Evolutionary conservation across 2,113 vertebrate species (phyloP), one percentile per base, ranked within the genome.

Genomic region (Scytalopus superciliaris): DNA sequence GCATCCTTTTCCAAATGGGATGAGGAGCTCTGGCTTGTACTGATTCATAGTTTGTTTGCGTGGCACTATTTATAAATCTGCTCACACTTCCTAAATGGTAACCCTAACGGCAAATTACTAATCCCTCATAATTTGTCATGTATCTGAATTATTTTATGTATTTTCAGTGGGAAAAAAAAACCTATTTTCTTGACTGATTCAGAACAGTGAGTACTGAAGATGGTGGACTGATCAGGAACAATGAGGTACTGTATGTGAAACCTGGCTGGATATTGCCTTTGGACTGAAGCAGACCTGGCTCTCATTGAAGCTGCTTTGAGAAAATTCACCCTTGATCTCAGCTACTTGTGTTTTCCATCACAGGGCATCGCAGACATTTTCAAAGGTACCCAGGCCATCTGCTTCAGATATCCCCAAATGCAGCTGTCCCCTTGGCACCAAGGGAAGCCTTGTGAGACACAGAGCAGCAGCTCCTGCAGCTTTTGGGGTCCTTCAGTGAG

Each of bases 381-480:
- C 14, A 23, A 70, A 66, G 49, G 15, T 76, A 39, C 40, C 49
- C 53, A 9, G 18, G 12, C 53, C 79, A 28, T 72, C 3, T 2
- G 75, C 59, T 62, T 52, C 50, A 49, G 63, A 35, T 13, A 21
- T 25, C 30, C 7, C 63, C 1, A 2, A 64, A 53, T 0, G 17
- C n/a, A n/a, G 22, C 39, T 2, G 0, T 64, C n/a, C 27, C 12
- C 19, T 1, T 1, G 39, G 37, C 27, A 35, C 44, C 2, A 7
- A 44, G 33, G 42, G 35, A 83, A 33, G 52, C 19, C 23, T 19
- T 28, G 44, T 79, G 63, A 63, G 1, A 3, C 0, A 3, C 1
- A 3, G 40, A 60, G 25, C 42, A 90, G 55, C 69, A 81, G 30
- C 37, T 66, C 10, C 37, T 81, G 24, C 7, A 6, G 10, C 7